Evolutionary conservation across 1,140 invertebrate species (phyloP).

Genomic region (Mylabris phalerata): DNA sequence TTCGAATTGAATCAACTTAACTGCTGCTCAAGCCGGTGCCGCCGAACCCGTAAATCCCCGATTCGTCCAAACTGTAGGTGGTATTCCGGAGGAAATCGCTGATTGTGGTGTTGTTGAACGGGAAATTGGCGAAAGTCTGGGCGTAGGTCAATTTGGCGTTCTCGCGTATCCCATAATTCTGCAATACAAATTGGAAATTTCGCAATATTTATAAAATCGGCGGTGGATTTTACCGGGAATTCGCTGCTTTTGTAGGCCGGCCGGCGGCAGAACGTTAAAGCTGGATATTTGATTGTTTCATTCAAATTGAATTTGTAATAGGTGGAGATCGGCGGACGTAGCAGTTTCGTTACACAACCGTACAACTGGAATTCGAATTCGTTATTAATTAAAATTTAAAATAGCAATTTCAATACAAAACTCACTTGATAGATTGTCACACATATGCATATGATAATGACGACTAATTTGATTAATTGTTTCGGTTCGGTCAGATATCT

Average conservation of each 20-base stretch:
- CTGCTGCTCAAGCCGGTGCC: slow-evolving; percentile 2
- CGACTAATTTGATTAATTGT: too few species aligned
- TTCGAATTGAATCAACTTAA: background rate
- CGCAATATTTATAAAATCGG: background rate
- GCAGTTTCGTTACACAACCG: slow-evolving; percentile 50
- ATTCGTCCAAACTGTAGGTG: slow-evolving; percentile 23
- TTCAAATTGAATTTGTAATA: slow-evolving; percentile 56
- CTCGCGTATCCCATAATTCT: slow-evolving; percentile 24
- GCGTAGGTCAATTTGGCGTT: background rate
- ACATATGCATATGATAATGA: too few species aligned
- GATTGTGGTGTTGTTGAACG: slow-evolving; percentile 19
- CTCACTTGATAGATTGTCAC: too few species aligned
- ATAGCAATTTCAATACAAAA: too few species aligned
- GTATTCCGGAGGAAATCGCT: slow-evolving; percentile 25
- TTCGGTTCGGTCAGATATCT: too few species aligned
- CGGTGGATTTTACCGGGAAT: slow-evolving; percentile 43
- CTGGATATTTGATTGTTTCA: slow-evolving; percentile 54
- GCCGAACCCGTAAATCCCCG: slow-evolving; percentile 14
- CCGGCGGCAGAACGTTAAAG: slow-evolving; percentile 54
- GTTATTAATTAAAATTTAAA: background rate
- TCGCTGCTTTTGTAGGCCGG: slow-evolving; percentile 52
- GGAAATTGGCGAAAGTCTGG: slow-evolving; percentile 19
- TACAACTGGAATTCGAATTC: slow-evolving; percentile 41
- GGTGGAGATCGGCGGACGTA: slow-evolving; percentile 52
- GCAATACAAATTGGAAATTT: background rate